A percentile compares a stretch with the other conserved stretches of the same genome.
Evolutionary conservation across 1,140 invertebrate genomes (phyloP).

Genomic region (Dendrolimus punctatus): DNA sequence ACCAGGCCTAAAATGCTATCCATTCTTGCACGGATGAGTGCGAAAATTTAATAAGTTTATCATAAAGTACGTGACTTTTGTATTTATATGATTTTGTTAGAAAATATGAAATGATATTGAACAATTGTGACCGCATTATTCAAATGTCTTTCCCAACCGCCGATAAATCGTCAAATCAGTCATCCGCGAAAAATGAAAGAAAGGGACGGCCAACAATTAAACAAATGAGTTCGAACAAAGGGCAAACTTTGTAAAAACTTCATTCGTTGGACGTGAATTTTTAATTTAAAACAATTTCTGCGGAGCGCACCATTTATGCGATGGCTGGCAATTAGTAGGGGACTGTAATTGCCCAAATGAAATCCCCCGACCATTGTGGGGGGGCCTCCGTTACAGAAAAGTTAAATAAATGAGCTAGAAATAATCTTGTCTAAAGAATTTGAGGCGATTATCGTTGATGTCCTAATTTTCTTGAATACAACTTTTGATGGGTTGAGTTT

Average conservation of each 20-base stretch:
- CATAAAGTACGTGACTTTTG: too few species aligned
- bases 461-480: not conserved
- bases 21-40: too few species aligned
- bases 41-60: too few species aligned
- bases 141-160: too few species aligned
- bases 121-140: too few species aligned
- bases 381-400: slow-evolving; percentile 10
- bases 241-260: slow-evolving; percentile 11
- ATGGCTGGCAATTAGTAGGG: slow-evolving; percentile 20
- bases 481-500: too few species aligned
- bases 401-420: slow-evolving; percentile 17
- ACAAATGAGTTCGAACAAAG: slow-evolving; percentile 13
- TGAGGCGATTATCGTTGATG: slow-evolving; percentile 12
- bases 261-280: slow-evolving; percentile 10
- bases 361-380: slow-evolving; percentile 14
- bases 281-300: slow-evolving; percentile 22
- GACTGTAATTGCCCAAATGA: slow-evolving; percentile 17
- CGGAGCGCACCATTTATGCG: slow-evolving; percentile 17
- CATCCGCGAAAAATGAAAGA: too few species aligned
- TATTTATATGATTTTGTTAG: too few species aligned
- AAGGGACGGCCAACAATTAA: slow-evolving; percentile 10
- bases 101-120: too few species aligned
- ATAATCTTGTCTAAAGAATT: slow-evolving; percentile 18
- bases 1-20: too few species aligned
- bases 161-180: too few species aligned